A percentile compares a stretch with the other conserved stretches of the same genome.
phyloP scores from a whole-genome alignment of 2,888 invertebrate species.

The Drosophila falleni region DNA sequence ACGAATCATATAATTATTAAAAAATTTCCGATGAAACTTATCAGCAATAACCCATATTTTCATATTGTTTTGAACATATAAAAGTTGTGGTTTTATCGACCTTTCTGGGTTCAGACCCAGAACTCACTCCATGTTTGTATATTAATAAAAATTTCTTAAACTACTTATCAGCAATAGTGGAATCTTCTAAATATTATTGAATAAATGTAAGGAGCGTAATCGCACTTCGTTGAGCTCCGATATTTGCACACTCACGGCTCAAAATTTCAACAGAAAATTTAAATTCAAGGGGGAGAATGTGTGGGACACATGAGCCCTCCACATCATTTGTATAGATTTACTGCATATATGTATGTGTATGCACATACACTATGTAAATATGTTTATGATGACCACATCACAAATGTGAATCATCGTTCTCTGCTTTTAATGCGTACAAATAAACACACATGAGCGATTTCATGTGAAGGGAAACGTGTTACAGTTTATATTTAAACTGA shows the following conservation, averaged over 20 bases:
- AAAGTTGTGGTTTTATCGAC: too few relatives aligned
- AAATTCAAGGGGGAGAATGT: conserved; percentile 14
- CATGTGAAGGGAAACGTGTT: conserved; percentile 13
- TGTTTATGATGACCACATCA: conserved; percentile 46
- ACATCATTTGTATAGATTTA: conserved; percentile 9
- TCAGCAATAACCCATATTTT: not conserved
- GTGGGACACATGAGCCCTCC: not conserved
- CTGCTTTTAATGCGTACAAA: conserved; percentile 21
- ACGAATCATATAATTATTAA: too few relatives aligned
- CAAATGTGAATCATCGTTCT: conserved; percentile 51
- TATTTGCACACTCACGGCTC: conserved; percentile 6
- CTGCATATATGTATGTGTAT: conserved; percentile 19
- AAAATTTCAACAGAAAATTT: conserved; percentile 28
- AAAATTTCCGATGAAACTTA: not conserved
- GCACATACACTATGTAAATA: conserved; percentile 38
- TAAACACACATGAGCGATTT: conserved; percentile 45
- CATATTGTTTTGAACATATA: too few relatives aligned
- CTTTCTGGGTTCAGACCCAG: too few relatives aligned
- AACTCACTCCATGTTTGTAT: too few relatives aligned
- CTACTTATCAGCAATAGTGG: not conserved
- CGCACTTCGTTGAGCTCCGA: conserved; percentile 13
- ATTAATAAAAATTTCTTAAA: not conserved
- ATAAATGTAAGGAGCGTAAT: conserved; percentile 4
- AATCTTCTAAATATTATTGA: not conserved
- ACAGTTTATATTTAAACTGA: not conserved